phyloP scores from a whole-genome alignment of 2,888 invertebrate genomes.

The Melikaiella ostensackeni region DNA sequence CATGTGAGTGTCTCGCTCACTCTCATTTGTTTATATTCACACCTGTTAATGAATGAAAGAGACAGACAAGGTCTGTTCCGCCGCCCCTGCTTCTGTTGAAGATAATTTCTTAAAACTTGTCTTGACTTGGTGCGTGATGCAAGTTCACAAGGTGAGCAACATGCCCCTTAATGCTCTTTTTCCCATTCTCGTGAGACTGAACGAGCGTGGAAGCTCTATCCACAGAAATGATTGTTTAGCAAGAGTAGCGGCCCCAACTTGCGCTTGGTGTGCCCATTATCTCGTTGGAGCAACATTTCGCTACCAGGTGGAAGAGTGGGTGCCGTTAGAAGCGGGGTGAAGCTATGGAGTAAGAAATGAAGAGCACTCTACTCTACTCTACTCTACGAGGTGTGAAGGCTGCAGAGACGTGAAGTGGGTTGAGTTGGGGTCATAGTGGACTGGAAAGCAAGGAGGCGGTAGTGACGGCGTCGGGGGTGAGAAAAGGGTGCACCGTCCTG shows the following conservation, averaged over 20 bases:
- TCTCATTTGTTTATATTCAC: too few species aligned
- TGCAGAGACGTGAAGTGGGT: constrained; percentile 66
- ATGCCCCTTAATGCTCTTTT: not conserved
- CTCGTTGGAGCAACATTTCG: constrained; percentile 32
- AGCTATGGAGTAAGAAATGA: constrained; percentile 63
- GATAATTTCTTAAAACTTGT: not conserved
- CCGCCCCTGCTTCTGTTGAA: too few species aligned
- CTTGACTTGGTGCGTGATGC: constrained; percentile 10
- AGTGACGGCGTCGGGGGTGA: constrained; percentile 48
- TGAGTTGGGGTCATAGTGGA: constrained; percentile 53
- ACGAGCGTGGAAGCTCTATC: constrained; percentile 17
- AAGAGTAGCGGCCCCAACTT: constrained; percentile 9
- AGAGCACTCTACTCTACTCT: constrained; percentile 69
- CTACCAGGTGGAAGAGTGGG: constrained; percentile 47
- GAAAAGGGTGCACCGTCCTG: constrained; percentile 55
- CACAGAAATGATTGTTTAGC: constrained; percentile 37
- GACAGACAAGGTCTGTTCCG: too few species aligned
- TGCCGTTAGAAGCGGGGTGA: constrained; percentile 39
- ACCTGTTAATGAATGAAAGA: too few species aligned
- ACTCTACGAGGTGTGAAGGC: constrained; percentile 67
- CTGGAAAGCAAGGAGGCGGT: constrained; percentile 53
- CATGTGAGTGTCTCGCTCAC: too few species aligned
- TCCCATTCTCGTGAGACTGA: constrained; percentile 22
- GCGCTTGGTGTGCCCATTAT: constrained; percentile 21
- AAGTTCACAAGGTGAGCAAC: constrained; percentile 10